A percentile compares a stretch with the other conserved stretches of the same genome.
These are phyloP conservation scores for Lumbricus terrestris DNA, from an alignment of 2,888 invertebrate genomes.

Conservation along the genomic window DNA sequence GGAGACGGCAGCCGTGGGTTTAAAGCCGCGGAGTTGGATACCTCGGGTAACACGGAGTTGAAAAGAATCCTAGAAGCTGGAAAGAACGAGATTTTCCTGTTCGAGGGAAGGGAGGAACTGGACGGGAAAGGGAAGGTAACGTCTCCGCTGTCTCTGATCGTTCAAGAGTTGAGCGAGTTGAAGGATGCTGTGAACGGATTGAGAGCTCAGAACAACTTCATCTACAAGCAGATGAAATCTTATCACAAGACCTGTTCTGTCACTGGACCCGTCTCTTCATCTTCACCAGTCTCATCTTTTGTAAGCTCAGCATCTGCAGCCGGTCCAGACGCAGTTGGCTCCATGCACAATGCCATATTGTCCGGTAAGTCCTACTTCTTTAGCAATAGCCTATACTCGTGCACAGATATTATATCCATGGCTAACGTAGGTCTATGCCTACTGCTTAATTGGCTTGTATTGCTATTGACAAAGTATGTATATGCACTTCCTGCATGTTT, in stretches of 20 bases:
- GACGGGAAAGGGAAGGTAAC: background rate
- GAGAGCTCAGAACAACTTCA: slow-evolving; percentile 18
- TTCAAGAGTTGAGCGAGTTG: slow-evolving; percentile 17
- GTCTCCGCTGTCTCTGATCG: background rate
- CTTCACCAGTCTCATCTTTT: background rate
- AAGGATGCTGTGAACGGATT: slow-evolving; percentile 3
- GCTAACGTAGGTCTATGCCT: too few relatives aligned
- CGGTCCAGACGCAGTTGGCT: background rate
- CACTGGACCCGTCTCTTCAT: background rate
- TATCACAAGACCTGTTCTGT: background rate
- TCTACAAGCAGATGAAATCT: slow-evolving; percentile 21
- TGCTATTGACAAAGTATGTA: background rate
- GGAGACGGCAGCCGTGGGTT: background rate
- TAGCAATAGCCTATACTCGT: background rate
- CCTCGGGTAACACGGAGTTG: background rate
- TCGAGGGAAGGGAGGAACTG: background rate
- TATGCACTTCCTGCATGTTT: background rate
- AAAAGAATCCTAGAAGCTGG: background rate
- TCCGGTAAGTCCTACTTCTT: background rate
- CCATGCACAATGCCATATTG: background rate
- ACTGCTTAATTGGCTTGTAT: background rate
- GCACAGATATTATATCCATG: background rate
- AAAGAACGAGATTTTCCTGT: background rate
- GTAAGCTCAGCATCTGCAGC: background rate
- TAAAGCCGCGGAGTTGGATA: background rate